Evolutionary conservation across 2,888 invertebrate species (phyloP).

Genomic region (Sialis lutaria): DNA sequence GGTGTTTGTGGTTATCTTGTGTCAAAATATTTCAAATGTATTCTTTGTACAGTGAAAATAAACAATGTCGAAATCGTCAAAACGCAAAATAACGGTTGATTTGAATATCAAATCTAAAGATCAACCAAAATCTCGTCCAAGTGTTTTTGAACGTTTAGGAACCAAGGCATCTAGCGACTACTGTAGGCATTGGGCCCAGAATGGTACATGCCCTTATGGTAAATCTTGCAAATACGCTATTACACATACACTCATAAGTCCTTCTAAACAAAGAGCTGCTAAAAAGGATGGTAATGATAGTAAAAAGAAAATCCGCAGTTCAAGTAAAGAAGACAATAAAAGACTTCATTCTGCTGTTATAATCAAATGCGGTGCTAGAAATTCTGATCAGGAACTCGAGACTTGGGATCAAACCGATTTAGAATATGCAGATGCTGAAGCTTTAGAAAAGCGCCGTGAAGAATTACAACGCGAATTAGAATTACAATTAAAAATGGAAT

Average conservation of each 20-base stretch:
- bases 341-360: constrained; percentile 45
- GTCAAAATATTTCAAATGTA: no score
- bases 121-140: constrained; percentile 38
- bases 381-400: constrained; percentile 49
- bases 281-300: constrained; percentile 37
- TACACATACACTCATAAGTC: constrained; percentile 57
- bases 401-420: constrained; percentile 64
- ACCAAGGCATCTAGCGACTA: constrained; percentile 55
- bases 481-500: constrained; percentile 60
- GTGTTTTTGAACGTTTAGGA: constrained; percentile 69
- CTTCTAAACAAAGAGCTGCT: constrained; percentile 51
- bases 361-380: constrained; percentile 31
- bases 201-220: constrained; percentile 61
- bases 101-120: constrained; percentile 47
- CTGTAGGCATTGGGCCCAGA: constrained; percentile 62
- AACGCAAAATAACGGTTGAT: constrained; percentile 63
- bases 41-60: not conserved
- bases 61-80: constrained; percentile 48
- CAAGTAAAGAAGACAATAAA: constrained; percentile 42
- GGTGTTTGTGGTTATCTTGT: not conserved
- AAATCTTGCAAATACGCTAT: constrained; percentile 61
- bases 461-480: constrained; percentile 62
- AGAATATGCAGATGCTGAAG: constrained; percentile 67
- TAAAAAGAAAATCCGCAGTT: constrained; percentile 19
- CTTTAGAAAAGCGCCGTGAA: constrained; percentile 55